Evolutionary conservation across 2,797 vertebrate species (phyloP), one percentile per base, ranked within the genome.

Genomic region (Sebastes elongatus): DNA sequence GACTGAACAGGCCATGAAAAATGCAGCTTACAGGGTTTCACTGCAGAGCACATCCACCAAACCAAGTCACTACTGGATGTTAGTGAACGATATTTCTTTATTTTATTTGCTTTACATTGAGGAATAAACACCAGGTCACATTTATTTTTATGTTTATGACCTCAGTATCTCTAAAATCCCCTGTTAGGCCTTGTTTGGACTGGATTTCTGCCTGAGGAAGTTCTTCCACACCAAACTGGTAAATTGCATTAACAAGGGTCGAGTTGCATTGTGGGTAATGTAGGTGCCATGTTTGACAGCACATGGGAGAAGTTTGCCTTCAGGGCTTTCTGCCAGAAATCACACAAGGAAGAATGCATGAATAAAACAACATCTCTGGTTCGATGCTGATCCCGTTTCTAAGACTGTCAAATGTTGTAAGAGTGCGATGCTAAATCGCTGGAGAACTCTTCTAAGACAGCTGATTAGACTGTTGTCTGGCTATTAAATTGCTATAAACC

Each of bases 1-100:
- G 46, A 63, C 35, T 73, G 55, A 82, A 35, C 32, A 52, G 13
- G 30, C 59, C 65, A 64, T 84, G 68, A 89, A 78, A 79, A 71
- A 86, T 81, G 71, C 57, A 75, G 65, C 49, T 11, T 11, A 18
- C 22, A 56, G 27, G 16, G 60, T 74, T 76, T 82, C 32, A 78
- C 80, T 76, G 70, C 80, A 78, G 81, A 83, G 74, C 62, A 74
- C 20, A 10, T 55, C 16, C 18, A 70, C 7, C 27, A 22, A 75
- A 35, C n/a, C 28, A 9, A 56, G 67, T 35, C 49, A 2, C 32
- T 4, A 0, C 46, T 53, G 16, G 6, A 33, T 63, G 16, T 60
- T 20, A 23, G 1, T 38, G 38, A 56, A 55, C 16, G 35, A 8
- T 22, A 4, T 52, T 20, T 55, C 9, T 25, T 27, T 14, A 27